Percentiles rank a stretch among this genome's conserved stretches.
Evolutionary conservation across 2,888 invertebrate species (phyloP).

Genomic region (Erannis defoliaria): DNA sequence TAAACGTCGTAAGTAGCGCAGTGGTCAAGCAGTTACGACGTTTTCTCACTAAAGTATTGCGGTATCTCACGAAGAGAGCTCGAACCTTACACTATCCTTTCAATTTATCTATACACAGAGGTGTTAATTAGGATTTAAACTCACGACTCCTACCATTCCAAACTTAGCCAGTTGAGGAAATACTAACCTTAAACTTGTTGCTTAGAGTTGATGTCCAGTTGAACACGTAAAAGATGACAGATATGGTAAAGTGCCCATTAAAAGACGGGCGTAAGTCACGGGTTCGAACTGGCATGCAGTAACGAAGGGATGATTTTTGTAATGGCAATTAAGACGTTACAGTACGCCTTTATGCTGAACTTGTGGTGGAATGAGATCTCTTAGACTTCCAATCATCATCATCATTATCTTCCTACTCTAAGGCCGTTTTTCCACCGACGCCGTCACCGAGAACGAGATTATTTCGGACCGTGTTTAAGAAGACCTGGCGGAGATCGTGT

Average conservation of each 20-base stretch:
- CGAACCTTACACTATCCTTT: slow-evolving; percentile 68
- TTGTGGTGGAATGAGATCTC: neutral
- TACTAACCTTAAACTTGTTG: slow-evolving; percentile 44
- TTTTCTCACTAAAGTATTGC: neutral
- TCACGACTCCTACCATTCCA: slow-evolving; percentile 80
- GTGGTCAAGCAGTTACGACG: neutral
- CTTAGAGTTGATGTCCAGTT: slow-evolving; percentile 50
- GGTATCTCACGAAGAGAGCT: slow-evolving; percentile 47
- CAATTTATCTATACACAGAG: slow-evolving; percentile 82
- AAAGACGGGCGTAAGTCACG: slow-evolving; percentile 76
- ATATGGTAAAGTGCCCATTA: slow-evolving; percentile 80
- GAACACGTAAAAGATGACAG: slow-evolving; percentile 63
- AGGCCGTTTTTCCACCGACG: no score
- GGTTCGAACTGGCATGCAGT: slow-evolving; percentile 78
- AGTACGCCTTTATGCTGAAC: slow-evolving; percentile 1
- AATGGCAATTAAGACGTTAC: slow-evolving; percentile 69
- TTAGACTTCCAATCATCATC: no score
- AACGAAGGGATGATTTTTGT: slow-evolving; percentile 66
- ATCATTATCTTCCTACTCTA: no score
- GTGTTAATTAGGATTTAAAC: slow-evolving; percentile 85
- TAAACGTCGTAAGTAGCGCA: slow-evolving; percentile 14
- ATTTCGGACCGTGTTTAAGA: no score
- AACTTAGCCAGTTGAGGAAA: slow-evolving; percentile 44
- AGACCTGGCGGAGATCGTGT: no score
- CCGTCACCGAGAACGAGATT: no score